Percentiles rank a stretch among this genome's conserved stretches.
Conservation (phyloP, 2,113 vertebrate species). For the Phylloscopus trochiloides region DNA sequence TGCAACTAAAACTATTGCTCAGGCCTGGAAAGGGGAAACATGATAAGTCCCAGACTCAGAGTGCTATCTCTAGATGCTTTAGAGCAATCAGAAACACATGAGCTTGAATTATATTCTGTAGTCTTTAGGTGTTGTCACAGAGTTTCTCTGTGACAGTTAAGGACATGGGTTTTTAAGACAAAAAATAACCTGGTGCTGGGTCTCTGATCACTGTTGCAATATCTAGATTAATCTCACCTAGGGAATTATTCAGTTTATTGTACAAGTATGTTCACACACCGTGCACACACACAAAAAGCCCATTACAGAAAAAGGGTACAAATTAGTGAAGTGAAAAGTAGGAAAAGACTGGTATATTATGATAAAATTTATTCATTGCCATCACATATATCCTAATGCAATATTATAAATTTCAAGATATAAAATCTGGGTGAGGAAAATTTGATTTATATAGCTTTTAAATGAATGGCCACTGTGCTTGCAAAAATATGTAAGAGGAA, state of each 20-base stretch:
- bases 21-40: background rate
- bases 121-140: background rate
- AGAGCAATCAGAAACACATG: background rate
- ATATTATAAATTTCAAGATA: background rate
- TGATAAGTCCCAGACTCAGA: constrained; percentile 29
- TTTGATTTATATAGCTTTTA: background rate
- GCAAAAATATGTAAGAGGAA: background rate
- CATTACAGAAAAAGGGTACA: background rate
- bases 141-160: background rate
- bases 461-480: background rate
- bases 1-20: constrained; percentile 38
- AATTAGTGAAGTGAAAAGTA: background rate
- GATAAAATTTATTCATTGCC: background rate
- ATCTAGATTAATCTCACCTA: background rate
- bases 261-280: background rate
- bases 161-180: background rate
- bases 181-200: background rate
- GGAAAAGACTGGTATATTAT: background rate
- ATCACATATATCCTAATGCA: background rate
- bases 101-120: constrained; percentile 38
- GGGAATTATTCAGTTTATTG: background rate
- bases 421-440: background rate
- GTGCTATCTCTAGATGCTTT: constrained; percentile 13
- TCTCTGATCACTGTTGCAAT: background rate
- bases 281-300: background rate